Conservation (phyloP, 2,797 vertebrate genomes). For the Cossypha heuglini region DNA sequence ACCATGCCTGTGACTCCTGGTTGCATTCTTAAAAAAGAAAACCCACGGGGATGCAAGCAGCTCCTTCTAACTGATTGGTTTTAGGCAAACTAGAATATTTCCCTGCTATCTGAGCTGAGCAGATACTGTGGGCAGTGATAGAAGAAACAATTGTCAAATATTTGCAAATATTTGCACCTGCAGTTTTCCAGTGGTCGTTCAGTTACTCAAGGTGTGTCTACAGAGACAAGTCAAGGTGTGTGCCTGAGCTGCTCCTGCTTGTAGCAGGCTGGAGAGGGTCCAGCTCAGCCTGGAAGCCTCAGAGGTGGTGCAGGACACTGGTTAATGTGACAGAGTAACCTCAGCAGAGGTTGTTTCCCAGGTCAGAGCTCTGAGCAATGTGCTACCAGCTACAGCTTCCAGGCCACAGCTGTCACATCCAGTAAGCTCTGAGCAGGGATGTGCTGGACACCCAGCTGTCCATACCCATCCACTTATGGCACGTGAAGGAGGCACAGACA, state of each 20-base stretch:
- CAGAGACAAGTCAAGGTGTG: accelerated
- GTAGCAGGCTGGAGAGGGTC: not conserved
- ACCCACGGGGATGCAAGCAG: not conserved
- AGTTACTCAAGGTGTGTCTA: not conserved
- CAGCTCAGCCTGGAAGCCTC: not conserved
- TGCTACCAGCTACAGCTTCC: not conserved
- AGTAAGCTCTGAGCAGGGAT: not conserved
- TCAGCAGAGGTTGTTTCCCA: not conserved
- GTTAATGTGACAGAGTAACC: not conserved
- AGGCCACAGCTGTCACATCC: not conserved
- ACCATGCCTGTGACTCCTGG: not conserved
- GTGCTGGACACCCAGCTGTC: accelerated
- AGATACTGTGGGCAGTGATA: not conserved
- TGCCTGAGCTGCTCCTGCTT: not conserved
- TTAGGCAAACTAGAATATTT: not conserved
- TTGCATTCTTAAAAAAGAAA: not conserved
- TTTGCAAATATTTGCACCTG: not conserved
- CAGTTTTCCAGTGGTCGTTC: not conserved
- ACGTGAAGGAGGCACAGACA: not conserved
- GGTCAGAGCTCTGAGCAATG: not conserved
- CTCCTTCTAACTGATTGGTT: not conserved
- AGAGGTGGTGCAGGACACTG: not conserved
- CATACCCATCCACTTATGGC: not conserved
- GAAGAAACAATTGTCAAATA: not conserved
- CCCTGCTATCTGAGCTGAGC: not conserved